Conservation (phyloP, 2,113 vertebrate species). For the Marmota flaviventris region DNA sequence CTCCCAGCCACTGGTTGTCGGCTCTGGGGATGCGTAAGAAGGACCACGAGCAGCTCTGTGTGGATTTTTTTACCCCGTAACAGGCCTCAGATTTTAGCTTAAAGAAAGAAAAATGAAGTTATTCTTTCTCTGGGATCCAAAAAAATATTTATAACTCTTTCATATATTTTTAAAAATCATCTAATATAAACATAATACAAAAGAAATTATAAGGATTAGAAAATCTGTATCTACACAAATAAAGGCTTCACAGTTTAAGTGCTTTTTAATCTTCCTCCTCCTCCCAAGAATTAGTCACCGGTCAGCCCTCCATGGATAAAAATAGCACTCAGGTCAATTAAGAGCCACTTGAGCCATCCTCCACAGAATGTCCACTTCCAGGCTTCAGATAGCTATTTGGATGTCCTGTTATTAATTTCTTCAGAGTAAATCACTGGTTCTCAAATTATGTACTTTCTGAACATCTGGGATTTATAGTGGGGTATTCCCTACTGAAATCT, state of each 20-base stretch:
- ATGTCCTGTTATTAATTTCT: conserved; percentile 64
- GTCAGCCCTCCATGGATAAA: not conserved
- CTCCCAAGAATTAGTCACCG: conserved; percentile 49
- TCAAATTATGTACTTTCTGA: conserved; percentile 58
- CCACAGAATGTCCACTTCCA: not conserved
- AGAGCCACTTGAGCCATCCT: not conserved
- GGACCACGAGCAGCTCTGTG: not conserved
- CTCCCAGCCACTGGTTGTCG: too few species aligned
- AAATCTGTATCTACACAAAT: not conserved
- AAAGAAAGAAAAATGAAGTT: not conserved
- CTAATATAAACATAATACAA: not conserved
- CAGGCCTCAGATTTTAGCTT: not conserved
- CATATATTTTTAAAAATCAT: not conserved
- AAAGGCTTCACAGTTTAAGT: not conserved
- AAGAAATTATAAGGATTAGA: not conserved
- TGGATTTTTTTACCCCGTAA: not conserved
- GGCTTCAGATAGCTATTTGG: conserved; percentile 46
- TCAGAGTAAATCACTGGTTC: conserved; percentile 65
- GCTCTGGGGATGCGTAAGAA: accelerated
- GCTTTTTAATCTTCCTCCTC: not conserved
- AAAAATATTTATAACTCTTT: not conserved
- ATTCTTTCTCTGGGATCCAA: not conserved
- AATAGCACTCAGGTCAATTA: conserved; percentile 33
- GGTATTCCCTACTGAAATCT: not conserved
- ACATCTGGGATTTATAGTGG: conserved; percentile 56